Evolutionary conservation across 2,888 invertebrate genomes (phyloP), one percentile per base, ranked within the genome.

Genomic region (Oithona nana): DNA sequence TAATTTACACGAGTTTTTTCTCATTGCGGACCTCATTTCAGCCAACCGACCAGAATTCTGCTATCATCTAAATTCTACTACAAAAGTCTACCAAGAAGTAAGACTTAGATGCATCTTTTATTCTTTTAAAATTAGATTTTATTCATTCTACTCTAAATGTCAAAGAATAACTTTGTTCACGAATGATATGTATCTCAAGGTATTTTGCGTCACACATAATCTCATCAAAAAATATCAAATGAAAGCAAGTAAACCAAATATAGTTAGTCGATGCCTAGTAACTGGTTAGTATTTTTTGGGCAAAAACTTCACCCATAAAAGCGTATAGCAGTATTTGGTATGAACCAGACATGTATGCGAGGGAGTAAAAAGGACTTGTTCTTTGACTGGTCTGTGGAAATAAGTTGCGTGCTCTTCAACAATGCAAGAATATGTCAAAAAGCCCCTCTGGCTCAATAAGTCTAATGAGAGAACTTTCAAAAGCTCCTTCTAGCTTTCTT

Each of bases 1-100:
- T 54, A 54, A 54, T 54, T 54, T 54, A 54, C 54, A 54, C 54
- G 26, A 24, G 54, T 24, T 24, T 54, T 54, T 54, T 54, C 39
- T 39, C 39, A 39, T 39, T 39, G 39, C 39, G 39, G 39, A 39
- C 39, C 39, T 39, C 39, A 39, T 39, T 39, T 39, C 39, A 39
- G 39, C 16, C 39, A 39, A 39, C 39, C 39, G 16, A 39, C 39
- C 39, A 39, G 16, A 39, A n/a, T n/a, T n/a, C n/a, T 39, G 39
- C 6, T 16, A 39, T 39, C 39, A 11, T 39, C 39, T 11, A 39
- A 16, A 39, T 39, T 39, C 39, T 16, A 39, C 16, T 39, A 11
- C 39, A 6, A 39, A 39, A 39, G 16, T 39, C 8, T 39, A 16
- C 39, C 16, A 39, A n/a, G n/a, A n/a, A n/a, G 39, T 11, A 39